These are phyloP conservation scores for Cyrtorhinus lividipennis DNA, from an alignment of 1,140 invertebrate genomes.

Conservation along the genomic window DNA sequence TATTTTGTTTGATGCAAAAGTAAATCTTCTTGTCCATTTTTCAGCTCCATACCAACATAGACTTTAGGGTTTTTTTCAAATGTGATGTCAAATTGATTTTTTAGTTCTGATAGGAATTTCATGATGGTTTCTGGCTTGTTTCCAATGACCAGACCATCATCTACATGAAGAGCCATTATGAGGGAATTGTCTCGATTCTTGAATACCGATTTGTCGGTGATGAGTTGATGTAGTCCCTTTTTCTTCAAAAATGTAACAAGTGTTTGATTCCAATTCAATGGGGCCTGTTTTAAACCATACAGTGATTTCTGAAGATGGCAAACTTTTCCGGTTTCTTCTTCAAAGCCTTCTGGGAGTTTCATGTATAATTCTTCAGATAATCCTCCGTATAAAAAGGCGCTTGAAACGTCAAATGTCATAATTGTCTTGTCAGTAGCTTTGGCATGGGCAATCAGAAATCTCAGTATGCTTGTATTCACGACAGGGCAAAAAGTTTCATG, in stretches of 20 bases:
- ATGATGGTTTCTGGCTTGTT: neutral
- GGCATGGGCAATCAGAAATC: constrained; percentile 31
- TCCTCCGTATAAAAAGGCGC: constrained; percentile 10
- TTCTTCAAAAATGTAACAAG: constrained; percentile 6
- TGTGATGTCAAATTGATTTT: neutral
- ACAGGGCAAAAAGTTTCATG: constrained; percentile 30
- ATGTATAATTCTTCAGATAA: constrained; percentile 6
- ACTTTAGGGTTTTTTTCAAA: neutral
- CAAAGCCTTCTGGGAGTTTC: constrained; percentile 22
- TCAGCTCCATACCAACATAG: constrained; percentile 8
- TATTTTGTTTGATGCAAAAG: neutral
- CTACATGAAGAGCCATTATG: constrained; percentile 11
- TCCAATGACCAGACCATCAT: constrained; percentile 5
- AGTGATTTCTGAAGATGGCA: constrained; percentile 30
- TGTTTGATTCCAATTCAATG: constrained; percentile 26
- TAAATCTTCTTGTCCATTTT: neutral
- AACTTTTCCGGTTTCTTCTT: constrained; percentile 24
- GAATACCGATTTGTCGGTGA: neutral
- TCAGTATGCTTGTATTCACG: constrained; percentile 28
- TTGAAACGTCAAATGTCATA: constrained; percentile 32
- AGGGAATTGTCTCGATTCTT: neutral
- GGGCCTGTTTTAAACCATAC: constrained; percentile 32
- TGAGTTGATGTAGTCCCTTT: constrained; percentile 4
- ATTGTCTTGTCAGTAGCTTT: constrained; percentile 28
- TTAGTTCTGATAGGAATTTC: neutral